Evolutionary conservation across 2,797 vertebrate species (phyloP).

Genomic region (Spizella passerina): DNA sequence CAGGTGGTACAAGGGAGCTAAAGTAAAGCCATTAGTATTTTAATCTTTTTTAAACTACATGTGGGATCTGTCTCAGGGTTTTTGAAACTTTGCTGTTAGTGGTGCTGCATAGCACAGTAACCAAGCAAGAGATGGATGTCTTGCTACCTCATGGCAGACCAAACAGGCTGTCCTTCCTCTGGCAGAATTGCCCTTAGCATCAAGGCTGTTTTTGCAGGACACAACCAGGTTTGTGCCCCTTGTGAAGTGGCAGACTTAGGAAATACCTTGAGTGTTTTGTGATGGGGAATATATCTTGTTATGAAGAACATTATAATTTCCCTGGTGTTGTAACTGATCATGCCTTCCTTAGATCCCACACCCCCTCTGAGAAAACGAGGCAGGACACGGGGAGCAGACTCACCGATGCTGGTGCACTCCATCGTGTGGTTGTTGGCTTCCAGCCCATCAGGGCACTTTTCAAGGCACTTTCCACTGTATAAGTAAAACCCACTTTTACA

Average conservation of each 20-base stretch:
- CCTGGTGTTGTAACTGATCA: background rate
- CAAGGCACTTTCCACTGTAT: slow-evolving; percentile 90
- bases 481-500: slow-evolving; percentile 92
- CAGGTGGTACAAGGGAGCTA: background rate
- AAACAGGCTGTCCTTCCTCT: background rate
- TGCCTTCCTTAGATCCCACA: background rate
- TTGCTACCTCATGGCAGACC: background rate
- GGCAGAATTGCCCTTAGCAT: background rate
- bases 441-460: slow-evolving; percentile 90
- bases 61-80: background rate
- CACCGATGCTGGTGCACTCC: slow-evolving; percentile 91
- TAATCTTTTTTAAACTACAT: background rate
- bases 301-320: background rate
- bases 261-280: background rate
- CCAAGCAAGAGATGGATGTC: background rate
- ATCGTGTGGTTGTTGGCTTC: slow-evolving; percentile 90
- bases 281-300: background rate
- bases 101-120: background rate
- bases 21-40: background rate
- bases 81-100: background rate
- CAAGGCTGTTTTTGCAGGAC: background rate
- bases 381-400: slow-evolving; percentile 20
- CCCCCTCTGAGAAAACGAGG: background rate
- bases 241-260: background rate
- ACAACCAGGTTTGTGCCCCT: background rate